phyloP scores from a whole-genome alignment of 2,113 vertebrate species.

The Sphyrna mokarran region DNA sequence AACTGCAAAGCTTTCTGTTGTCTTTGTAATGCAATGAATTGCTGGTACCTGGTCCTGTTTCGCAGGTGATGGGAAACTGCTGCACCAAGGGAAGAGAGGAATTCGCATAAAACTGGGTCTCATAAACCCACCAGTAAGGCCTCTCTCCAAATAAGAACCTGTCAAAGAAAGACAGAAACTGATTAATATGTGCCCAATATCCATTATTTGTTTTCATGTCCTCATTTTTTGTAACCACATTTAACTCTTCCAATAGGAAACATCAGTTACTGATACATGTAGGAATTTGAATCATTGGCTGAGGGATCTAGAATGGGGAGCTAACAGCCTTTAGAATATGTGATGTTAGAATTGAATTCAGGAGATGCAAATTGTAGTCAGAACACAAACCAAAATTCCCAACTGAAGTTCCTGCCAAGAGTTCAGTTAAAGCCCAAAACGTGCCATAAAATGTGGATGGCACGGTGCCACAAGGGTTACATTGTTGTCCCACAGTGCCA shows the following conservation, averaged over 20 bases:
- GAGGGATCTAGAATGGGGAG: not conserved
- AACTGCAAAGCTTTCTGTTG: not conserved
- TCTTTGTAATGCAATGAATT: not conserved
- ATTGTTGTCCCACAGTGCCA: no score
- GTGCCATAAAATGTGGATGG: no score
- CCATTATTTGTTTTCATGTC: not conserved
- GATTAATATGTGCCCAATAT: not conserved
- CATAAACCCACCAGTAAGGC: constrained; percentile 69
- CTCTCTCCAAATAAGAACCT: constrained; percentile 67
- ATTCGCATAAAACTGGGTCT: constrained; percentile 68
- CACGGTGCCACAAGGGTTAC: no score
- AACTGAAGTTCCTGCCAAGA: not conserved
- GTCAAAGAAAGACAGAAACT: constrained; percentile 11
- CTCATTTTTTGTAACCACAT: not conserved
- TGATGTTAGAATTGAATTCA: not conserved
- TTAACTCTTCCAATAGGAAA: not conserved
- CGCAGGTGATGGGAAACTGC: constrained; percentile 90
- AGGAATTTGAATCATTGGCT: not conserved
- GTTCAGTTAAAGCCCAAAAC: not conserved
- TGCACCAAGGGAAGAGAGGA: constrained; percentile 63
- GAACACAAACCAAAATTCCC: not conserved
- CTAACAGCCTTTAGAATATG: not conserved
- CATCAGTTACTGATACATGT: not conserved
- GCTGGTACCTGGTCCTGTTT: constrained; percentile 85
- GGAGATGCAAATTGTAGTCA: not conserved